These are phyloP conservation scores for Perodicticus potto DNA, from an alignment of 2,797 vertebrate species.

Conservation along the genomic window DNA sequence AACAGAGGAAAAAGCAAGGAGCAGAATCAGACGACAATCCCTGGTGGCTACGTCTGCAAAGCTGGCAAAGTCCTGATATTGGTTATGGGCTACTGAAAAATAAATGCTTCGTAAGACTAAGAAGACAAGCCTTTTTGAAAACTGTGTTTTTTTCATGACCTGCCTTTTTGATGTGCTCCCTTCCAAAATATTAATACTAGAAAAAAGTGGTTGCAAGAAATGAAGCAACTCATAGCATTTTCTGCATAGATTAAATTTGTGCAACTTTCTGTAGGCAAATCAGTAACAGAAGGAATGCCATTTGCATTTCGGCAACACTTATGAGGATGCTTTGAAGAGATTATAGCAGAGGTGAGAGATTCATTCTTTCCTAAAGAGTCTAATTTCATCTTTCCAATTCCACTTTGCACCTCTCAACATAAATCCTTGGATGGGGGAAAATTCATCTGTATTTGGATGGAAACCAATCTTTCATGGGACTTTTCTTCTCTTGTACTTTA, in stretches of 20 bases:
- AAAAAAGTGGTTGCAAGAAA: constrained; percentile 71
- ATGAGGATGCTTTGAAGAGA: background rate
- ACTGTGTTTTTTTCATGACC: constrained; percentile 47
- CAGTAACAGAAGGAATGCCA: constrained; percentile 68
- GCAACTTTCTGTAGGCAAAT: constrained; percentile 80
- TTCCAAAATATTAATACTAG: constrained; percentile 40
- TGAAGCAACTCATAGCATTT: constrained; percentile 66
- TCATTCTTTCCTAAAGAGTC: constrained; percentile 71
- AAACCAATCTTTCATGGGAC: background rate
- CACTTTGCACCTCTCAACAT: constrained; percentile 23
- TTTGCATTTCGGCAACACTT: constrained; percentile 75
- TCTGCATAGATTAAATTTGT: constrained; percentile 60
- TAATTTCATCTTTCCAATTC: constrained; percentile 67
- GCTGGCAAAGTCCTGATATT: constrained; percentile 60
- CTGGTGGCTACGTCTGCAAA: constrained; percentile 55
- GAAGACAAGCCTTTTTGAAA: constrained; percentile 75
- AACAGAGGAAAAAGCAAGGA: background rate
- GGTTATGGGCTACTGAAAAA: constrained; percentile 72
- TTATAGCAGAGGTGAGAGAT: background rate
- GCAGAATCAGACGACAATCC: background rate
- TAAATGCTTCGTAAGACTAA: constrained; percentile 74
- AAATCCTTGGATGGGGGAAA: background rate
- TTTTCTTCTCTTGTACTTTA: background rate
- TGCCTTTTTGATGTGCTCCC: constrained; percentile 70
- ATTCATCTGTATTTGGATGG: background rate